Conservation (phyloP, 2,888 invertebrate species). For the Melanophora roralis region DNA sequence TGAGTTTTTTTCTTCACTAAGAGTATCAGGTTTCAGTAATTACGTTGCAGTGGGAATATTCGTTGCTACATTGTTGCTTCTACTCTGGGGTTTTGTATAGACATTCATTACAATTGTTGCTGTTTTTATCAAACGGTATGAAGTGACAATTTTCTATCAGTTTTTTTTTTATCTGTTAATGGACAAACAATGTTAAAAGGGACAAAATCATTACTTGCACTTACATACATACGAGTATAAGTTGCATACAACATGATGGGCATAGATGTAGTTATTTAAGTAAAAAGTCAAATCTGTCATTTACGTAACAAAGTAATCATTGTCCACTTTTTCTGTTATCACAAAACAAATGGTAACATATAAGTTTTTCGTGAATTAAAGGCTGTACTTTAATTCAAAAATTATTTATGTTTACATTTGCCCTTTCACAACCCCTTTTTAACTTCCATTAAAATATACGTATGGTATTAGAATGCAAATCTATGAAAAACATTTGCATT, state of each 20-base stretch:
- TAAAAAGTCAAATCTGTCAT: background rate
- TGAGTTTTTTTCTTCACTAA: background rate
- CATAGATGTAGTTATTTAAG: too few species aligned
- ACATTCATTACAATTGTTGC: background rate
- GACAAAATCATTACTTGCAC: background rate
- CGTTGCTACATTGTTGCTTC: background rate
- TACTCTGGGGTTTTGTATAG: background rate
- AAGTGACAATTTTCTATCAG: background rate
- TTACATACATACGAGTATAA: too few species aligned
- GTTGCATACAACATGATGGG: too few species aligned
- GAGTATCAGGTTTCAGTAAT: conserved; percentile 46
- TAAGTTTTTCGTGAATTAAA: too few species aligned
- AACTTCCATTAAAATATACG: too few species aligned
- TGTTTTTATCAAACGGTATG: background rate
- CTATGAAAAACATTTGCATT: too few species aligned
- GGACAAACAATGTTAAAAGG: background rate
- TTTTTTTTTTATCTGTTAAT: background rate
- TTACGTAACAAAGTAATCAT: background rate
- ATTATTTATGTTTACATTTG: too few species aligned
- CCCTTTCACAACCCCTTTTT: too few species aligned
- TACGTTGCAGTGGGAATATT: background rate
- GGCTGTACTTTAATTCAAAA: too few species aligned
- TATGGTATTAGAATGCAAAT: too few species aligned
- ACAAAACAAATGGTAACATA: background rate
- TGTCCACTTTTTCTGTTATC: background rate